phyloP scores from a whole-genome alignment of 2,113 vertebrate genomes.

The Salvator merianae region DNA sequence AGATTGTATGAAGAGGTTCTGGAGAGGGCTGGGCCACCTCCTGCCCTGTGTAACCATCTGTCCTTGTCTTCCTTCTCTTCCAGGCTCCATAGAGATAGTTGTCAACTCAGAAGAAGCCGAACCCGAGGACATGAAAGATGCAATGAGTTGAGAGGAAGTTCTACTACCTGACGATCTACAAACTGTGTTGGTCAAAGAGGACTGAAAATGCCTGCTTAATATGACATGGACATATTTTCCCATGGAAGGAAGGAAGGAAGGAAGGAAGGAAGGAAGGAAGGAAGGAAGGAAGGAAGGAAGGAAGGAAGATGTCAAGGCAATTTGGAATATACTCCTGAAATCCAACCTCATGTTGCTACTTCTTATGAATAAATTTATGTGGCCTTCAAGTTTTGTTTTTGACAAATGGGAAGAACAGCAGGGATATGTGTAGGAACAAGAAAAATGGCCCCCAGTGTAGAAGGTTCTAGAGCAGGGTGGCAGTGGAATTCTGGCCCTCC shows the following conservation, averaged over 20 bases:
- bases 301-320: too few species aligned
- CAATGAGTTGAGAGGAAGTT: not conserved
- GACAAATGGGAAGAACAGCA: too few species aligned
- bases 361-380: not conserved
- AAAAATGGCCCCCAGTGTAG: too few species aligned
- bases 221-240: not conserved
- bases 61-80: not conserved
- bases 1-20: too few species aligned
- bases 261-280: not conserved
- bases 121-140: not conserved
- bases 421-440: too few species aligned
- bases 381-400: not conserved
- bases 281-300: not conserved
- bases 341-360: not conserved
- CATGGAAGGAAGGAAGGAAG: not conserved
- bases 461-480: too few species aligned
- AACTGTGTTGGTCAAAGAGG: too few species aligned
- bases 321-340: too few species aligned
- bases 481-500: too few species aligned
- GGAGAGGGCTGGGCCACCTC: too few species aligned
- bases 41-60: too few species aligned
- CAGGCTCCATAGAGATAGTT: slow-evolving; percentile 5
- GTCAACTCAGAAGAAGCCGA: not conserved
- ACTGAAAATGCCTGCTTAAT: not conserved
- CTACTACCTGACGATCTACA: not conserved